Base-by-base conservation (phyloP, 1,140 invertebrate genomes). In the Frieseomelitta varia region DNA sequence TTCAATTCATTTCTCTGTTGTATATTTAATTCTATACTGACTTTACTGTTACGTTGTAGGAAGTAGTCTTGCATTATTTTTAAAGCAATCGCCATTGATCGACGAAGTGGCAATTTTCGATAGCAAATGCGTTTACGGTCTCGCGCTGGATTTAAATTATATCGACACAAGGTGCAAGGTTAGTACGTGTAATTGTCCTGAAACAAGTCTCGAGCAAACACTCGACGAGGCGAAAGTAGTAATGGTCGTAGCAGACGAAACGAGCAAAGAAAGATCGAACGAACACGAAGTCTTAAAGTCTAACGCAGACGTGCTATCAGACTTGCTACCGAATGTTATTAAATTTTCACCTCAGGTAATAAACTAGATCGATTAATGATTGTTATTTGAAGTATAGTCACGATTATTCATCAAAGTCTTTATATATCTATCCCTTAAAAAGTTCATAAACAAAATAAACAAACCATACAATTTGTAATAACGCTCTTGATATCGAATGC, bases 161-260 rank as follows among this genome's bases (percentile, higher is more conserved):
- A 95, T 96, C 15, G 95, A 96, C 87, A 96, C 96, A 8, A 95
- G 93, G 77, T 96, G 96, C 85, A 97, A 97, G 93, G 96, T 98
- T 2, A 96, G 96, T 6, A 94, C 95, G 0, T 96, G 92, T 85
- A 93, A 93, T 24, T 90, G 92, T 90, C 93, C 88, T 21, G 91
- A 94, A 83, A 93, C 94, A 77, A 85, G 81, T 30, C 72, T 93
- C 39, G 79, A 84, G n/a, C 73, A 81, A 24, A 88, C 89, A 78
- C 92, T 94, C 30, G 84, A 95, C 91, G 93, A 94, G 76, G 92
- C 96, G 2, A 96, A 95, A 89, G 93, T 96, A n/a, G 95, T 96
- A 2, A 93, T 96, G 14, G 93, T 96, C 21, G 91, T 95, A 24
- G 95, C 95, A 14, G 93, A 92, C 63, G 79, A 88, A 53, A 73